Evolutionary conservation across 2,113 vertebrate genomes (phyloP).

Genomic region (Ceuthmochares aereus): DNA sequence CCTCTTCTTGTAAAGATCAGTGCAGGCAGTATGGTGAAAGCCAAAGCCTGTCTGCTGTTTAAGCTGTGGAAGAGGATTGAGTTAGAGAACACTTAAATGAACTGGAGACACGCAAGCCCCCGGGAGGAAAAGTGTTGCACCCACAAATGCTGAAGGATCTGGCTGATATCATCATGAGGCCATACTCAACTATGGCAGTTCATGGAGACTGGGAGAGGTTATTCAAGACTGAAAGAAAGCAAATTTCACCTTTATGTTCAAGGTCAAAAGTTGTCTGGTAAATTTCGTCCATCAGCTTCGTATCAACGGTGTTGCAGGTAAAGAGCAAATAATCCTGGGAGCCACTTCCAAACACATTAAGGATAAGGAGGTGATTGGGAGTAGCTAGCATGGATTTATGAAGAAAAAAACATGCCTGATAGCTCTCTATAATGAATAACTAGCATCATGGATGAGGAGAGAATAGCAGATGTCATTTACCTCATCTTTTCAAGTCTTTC

Average conservation of each 20-base stretch:
- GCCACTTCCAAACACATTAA: not conserved
- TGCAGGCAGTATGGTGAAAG: not conserved
- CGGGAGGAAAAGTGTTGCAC: fast-evolving
- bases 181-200: not conserved
- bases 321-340: not conserved
- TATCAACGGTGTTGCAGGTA: not conserved
- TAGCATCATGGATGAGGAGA: not conserved
- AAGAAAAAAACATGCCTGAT: not conserved
- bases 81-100: not conserved
- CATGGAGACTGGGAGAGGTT: not conserved
- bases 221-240: not conserved
- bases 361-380: not conserved
- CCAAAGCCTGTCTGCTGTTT: not conserved
- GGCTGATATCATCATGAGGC: fast-evolving
- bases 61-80: not conserved
- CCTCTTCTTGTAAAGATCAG: not conserved
- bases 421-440: not conserved
- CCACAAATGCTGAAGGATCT: not conserved
- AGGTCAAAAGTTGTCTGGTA: not conserved
- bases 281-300: not conserved
- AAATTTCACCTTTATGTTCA: not conserved
- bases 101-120: not conserved
- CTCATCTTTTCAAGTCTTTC: not conserved
- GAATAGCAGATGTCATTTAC: not conserved
- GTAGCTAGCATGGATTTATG: not conserved